Evolutionary conservation across 37 sponge, comb jelly and placozoan species (phyloP).

Genomic region (Mnemiopsis leidyi): DNA sequence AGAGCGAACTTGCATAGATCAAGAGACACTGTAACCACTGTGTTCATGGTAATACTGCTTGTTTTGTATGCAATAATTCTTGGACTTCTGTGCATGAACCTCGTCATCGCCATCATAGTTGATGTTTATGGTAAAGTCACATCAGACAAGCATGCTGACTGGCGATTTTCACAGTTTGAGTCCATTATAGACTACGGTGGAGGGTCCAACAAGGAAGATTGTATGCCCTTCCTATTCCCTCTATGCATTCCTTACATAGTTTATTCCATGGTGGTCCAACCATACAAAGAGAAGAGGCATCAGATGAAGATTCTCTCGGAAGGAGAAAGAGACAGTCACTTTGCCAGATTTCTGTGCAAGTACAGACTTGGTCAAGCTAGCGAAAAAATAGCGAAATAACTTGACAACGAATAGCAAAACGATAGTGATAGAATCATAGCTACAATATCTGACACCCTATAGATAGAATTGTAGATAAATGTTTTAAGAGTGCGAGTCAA

Average conservation of each 20-base stretch:
- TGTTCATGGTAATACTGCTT: constrained; percentile 23
- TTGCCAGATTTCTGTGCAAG: neutral
- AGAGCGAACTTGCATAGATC: neutral
- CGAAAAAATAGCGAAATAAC: too few relatives aligned
- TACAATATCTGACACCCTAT: too few relatives aligned
- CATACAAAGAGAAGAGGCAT: neutral
- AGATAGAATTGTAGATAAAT: too few relatives aligned
- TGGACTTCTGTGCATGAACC: neutral
- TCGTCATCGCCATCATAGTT: neutral
- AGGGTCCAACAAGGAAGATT: neutral
- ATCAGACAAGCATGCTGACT: neutral
- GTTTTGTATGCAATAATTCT: neutral
- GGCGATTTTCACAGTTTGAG: constrained; percentile 19
- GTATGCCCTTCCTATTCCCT: constrained; percentile 17
- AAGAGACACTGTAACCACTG: neutral
- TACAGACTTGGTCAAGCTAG: neutral
- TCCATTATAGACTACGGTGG: neutral
- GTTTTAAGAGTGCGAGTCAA: too few relatives aligned
- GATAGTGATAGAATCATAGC: too few relatives aligned
- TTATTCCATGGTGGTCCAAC: neutral
- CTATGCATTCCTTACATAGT: neutral
- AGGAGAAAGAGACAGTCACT: neutral
- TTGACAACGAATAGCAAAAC: too few relatives aligned
- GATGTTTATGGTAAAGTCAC: neutral
- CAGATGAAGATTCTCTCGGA: neutral